Conservation (phyloP, 92 coral and sea anemone genomes). For the Porites cylindrica region DNA sequence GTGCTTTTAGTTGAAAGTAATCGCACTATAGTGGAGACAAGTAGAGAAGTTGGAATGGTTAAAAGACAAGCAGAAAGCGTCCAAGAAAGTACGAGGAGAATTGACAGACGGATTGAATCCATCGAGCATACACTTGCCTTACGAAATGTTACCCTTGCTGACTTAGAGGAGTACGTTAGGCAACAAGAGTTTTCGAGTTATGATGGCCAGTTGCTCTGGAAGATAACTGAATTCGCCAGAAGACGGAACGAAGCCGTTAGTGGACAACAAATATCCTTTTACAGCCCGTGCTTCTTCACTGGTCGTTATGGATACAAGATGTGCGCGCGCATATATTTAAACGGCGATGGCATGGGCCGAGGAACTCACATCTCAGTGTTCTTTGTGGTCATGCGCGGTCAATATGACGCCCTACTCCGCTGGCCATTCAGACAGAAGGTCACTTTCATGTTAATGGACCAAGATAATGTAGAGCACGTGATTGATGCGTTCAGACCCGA, state of each 20-base stretch:
- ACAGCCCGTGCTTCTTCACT: slow-evolving; percentile 63
- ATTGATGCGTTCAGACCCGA: slow-evolving; percentile 92
- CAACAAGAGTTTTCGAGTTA: slow-evolving; percentile 25
- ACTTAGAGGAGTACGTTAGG: slow-evolving; percentile 37
- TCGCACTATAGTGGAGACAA: slow-evolving; percentile 34
- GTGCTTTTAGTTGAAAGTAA: slow-evolving; percentile 51
- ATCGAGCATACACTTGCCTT: slow-evolving; percentile 42
- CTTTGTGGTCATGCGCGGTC: slow-evolving; percentile 73
- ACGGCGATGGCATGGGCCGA: slow-evolving; percentile 71
- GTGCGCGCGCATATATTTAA: slow-evolving; percentile 75
- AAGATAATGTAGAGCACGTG: slow-evolving; percentile 83
- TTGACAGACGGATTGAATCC: slow-evolving; percentile 41
- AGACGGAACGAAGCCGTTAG: slow-evolving; percentile 52
- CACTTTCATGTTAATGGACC: slow-evolving; percentile 80
- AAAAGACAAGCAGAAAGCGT: slow-evolving; percentile 19
- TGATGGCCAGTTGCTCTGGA: slow-evolving; percentile 68
- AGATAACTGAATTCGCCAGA: slow-evolving; percentile 51
- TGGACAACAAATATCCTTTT: slow-evolving; percentile 53
- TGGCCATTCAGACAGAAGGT: slow-evolving; percentile 92
- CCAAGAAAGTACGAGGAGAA: slow-evolving; percentile 11
- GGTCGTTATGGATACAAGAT: slow-evolving; percentile 72
- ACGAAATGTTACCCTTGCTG: slow-evolving; percentile 50
- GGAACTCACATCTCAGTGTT: slow-evolving; percentile 63
- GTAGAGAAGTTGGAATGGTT: slow-evolving; percentile 4
- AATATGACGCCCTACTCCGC: slow-evolving; percentile 78